phyloP scores from a whole-genome alignment of 64 coral and sea anemone genomes.

The Montipora foliosa region DNA sequence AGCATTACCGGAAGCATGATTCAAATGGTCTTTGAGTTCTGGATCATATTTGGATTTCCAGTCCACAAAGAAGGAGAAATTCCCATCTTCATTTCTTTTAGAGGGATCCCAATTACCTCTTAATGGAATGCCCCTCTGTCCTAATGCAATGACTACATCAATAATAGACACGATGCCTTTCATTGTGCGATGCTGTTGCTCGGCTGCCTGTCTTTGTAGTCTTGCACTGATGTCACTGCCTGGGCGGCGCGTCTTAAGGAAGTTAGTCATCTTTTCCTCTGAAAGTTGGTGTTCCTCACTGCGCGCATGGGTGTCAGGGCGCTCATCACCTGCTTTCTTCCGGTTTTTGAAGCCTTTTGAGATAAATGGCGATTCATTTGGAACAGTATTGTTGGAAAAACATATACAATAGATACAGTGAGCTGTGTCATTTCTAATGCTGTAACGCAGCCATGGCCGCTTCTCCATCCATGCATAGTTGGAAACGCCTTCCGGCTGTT shows the following conservation, averaged over 20 bases:
- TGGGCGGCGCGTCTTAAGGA: constrained; percentile 59
- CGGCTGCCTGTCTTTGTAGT: constrained; percentile 56
- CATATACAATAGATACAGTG: constrained; percentile 62
- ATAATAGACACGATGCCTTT: constrained; percentile 58
- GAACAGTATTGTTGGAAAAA: constrained; percentile 47
- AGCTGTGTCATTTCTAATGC: constrained; percentile 51
- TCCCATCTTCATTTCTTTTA: constrained; percentile 65
- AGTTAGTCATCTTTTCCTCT: constrained; percentile 61
- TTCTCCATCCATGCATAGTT: constrained; percentile 10
- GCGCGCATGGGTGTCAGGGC: constrained; percentile 46
- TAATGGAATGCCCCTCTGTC: constrained; percentile 68
- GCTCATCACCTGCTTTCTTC: constrained; percentile 61
- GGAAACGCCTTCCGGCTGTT: constrained; percentile 66
- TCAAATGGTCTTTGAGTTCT: constrained; percentile 61
- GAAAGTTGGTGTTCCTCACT: constrained; percentile 52
- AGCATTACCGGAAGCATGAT: constrained; percentile 53
- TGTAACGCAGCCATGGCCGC: constrained; percentile 46
- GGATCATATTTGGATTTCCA: constrained; percentile 62
- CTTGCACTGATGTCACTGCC: constrained; percentile 52
- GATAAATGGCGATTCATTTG: constrained; percentile 73
- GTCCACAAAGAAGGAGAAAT: constrained; percentile 77
- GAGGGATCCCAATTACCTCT: constrained; percentile 65
- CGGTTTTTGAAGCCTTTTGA: constrained; percentile 64
- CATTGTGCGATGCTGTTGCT: constrained; percentile 39
- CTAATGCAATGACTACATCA: constrained; percentile 66